Base-by-base conservation (phyloP, 2,888 invertebrate species). In the Agrochola lota region DNA sequence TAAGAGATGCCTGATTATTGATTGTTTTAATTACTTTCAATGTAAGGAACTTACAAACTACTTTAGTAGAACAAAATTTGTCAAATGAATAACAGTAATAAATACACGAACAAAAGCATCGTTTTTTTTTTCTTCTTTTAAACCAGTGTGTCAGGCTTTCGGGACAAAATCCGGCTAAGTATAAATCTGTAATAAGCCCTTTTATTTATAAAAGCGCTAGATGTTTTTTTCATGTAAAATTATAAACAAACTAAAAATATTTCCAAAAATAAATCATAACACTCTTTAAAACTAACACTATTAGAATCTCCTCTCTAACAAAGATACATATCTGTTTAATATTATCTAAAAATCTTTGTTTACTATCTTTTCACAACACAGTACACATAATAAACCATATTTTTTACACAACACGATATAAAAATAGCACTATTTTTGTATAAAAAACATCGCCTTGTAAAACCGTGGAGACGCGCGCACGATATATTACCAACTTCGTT, bases 401-500 rank as follows among this genome's bases (percentile, higher is more conserved):
- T 52, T 35, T 60, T 43, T 52, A 71, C n/a, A 76, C 46, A 46
- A 35, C 35, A 62, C 20, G n/a, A 20, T 35, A 46, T 57, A 57
- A 17, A 77, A 77, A 62, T 60, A 74, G 49, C 55, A 64, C 68
- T 12, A 5, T 43, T 30, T 74, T 57, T 43, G 12, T 57, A 30
- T 11, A 7, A 52, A 62, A 62, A 52, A 55, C 49, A 43, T 17
- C 26, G 70, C 74, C 43, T 60, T 62, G 7, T 30, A 63, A 84
- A 70, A 52, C 20, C 40, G 30, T 73, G n/a, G 76, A 81, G 74
- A 43, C 52, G 72, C 60, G 52, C 46, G 59, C 77, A 15, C 71
- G 40, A 60, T 75, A 57, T 81, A 67, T 85, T 52, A 77, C 71
- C 0, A 57, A 82, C n/a, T 70, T 62, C 64, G 64, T 77, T 35